phyloP scores from a whole-genome alignment of 2,888 invertebrate species.

The Cremastobaeus sp. region DNA sequence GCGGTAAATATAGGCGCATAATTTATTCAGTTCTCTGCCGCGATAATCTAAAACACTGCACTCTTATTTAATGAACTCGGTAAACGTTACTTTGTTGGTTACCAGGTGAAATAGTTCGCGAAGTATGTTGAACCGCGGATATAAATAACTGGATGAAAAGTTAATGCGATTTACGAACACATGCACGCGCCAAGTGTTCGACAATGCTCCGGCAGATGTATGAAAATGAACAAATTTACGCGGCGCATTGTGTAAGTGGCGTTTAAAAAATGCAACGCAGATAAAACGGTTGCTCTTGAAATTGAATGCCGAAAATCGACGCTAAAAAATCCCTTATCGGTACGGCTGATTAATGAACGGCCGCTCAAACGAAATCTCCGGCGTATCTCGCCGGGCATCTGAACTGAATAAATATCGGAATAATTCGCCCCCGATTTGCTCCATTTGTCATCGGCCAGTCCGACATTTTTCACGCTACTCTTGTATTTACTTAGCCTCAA shows the following conservation, averaged over 20 bases:
- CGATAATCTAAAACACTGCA: no score
- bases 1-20: background rate
- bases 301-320: no score
- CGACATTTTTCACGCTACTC: background rate
- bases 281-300: no score
- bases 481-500: conserved; percentile 1
- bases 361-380: no score
- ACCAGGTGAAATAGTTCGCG: conserved; percentile 18
- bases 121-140: conserved; percentile 31
- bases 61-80: conserved; percentile 8
- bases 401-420: background rate
- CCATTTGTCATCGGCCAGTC: background rate
- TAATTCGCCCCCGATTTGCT: conserved; percentile 3
- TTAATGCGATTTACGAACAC: conserved; percentile 16
- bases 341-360: conserved; percentile 1
- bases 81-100: conserved; percentile 13
- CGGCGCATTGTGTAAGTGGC: no score
- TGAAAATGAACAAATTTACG: no score
- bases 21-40: background rate
- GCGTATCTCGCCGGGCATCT: background rate
- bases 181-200: no score
- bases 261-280: no score
- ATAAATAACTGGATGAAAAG: conserved; percentile 35
- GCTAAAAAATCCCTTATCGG: no score
- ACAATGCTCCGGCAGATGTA: no score